A percentile compares a stretch with the other conserved stretches of the same genome.
phyloP scores from a whole-genome alignment of 2,888 invertebrate genomes.

The Biston stratarius region DNA sequence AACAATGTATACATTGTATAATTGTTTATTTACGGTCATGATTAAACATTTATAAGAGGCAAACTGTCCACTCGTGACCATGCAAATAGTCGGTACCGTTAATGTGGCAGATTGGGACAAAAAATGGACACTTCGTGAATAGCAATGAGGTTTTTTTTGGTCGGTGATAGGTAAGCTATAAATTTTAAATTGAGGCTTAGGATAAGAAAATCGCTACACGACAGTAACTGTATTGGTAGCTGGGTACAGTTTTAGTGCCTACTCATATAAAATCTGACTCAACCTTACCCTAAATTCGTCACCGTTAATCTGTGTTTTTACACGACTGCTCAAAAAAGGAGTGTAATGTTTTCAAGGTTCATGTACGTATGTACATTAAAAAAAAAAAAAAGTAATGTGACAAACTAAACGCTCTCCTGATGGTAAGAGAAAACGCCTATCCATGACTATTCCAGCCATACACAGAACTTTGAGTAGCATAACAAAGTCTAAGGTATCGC shows the following conservation, averaged over 20 bases:
- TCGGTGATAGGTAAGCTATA: constrained; percentile 21
- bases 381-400: no score
- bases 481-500: no score
- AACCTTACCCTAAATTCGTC: no score
- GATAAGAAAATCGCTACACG: not conserved
- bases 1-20: constrained; percentile 57
- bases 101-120: constrained; percentile 39
- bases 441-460: no score
- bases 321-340: no score
- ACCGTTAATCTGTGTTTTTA: no score
- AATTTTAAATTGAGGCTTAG: constrained; percentile 22
- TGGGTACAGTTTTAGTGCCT: not conserved
- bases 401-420: no score
- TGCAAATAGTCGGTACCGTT: constrained; percentile 52
- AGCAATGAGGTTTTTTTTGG: constrained; percentile 18
- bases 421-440: no score
- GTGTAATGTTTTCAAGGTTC: no score
- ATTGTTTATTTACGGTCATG: constrained; percentile 19
- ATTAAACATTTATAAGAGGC: constrained; percentile 31
- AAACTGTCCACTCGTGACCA: constrained; percentile 43
- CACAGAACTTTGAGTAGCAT: no score
- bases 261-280: not conserved
- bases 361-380: no score
- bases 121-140: constrained; percentile 34
- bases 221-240: constrained; percentile 7